phyloP scores from a whole-genome alignment of 2,888 invertebrate genomes.

The Empis stercorea region DNA sequence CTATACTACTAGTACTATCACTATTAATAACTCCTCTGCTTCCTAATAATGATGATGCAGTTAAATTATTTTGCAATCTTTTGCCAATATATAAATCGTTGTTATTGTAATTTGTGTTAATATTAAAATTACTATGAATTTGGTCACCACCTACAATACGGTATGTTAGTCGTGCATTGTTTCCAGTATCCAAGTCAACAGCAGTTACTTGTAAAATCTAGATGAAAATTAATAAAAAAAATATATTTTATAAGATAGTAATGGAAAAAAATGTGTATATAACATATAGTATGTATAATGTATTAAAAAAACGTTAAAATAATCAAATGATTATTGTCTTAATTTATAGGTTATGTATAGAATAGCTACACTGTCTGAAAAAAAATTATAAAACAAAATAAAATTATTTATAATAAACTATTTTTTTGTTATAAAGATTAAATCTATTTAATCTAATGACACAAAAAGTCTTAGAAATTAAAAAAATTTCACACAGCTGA shows the following conservation, averaged over 20 bases:
- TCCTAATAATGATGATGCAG: slow-evolving; percentile 4
- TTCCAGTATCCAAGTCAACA: slow-evolving; percentile 84
- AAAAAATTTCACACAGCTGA: too few relatives aligned
- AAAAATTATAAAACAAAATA: too few relatives aligned
- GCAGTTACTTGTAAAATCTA: slow-evolving; percentile 80
- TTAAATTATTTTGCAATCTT: slow-evolving; percentile 2
- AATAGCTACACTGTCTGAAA: too few relatives aligned
- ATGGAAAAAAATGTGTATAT: too few relatives aligned
- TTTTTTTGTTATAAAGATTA: too few relatives aligned
- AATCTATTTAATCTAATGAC: too few relatives aligned
- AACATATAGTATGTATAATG: too few relatives aligned
- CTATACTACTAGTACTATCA: neutral
- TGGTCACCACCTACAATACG: slow-evolving; percentile 43
- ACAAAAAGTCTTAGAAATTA: too few relatives aligned
- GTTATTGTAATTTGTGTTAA: neutral
- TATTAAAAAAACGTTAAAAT: too few relatives aligned
- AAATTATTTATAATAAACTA: too few relatives aligned
- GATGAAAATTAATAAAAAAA: slow-evolving; percentile 4
- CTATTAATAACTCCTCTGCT: neutral
- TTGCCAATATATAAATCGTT: neutral
- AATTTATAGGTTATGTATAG: too few relatives aligned
- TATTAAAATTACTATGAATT: slow-evolving; percentile 15
- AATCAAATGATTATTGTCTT: too few relatives aligned
- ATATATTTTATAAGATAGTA: neutral
- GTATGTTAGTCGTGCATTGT: slow-evolving; percentile 86